Base-by-base conservation (phyloP, 2,113 vertebrate genomes). In the Lepisosteus osseus region DNA sequence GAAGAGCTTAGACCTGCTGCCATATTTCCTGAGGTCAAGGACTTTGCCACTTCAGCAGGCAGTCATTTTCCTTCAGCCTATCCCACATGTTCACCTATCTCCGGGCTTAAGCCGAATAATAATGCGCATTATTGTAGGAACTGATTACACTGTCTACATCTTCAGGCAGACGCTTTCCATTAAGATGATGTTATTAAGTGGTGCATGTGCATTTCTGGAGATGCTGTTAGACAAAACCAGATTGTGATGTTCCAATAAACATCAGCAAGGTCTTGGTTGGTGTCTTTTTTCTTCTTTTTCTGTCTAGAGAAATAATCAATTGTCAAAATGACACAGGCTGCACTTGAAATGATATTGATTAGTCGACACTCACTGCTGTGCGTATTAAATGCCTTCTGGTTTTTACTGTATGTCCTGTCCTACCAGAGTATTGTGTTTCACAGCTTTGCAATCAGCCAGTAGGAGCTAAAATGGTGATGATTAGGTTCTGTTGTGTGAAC, bases 11-110 rank as follows among this genome's bases (percentile, higher is more conserved):
- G 74, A 72, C 71, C 72, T 83, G 73, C 70, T 72, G 47, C 12
- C 12, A 70, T 77, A 79, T 44, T 80, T 78, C 71, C 76, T 71
- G 41, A 80, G 86, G 87, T 91, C 89, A 91, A 88, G 87, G 89
- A 82, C 83, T 83, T 66, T 11, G 75, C 74, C 79, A 80, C 42
- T 11, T n/a, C 64, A 14, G 41, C 42, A 3, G 64, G 4, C 6
- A 44, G 44, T 65, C 44, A 75, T 43, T 55, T 79, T 59, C 57
- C 74, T 41, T 55, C 67, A 59, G 54, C 51, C 68, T 73, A 2
- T 7, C 51, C 82, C 78, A 78, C 80, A 79, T 74, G 74, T 80
- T 77, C 82, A 86, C 87, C 88, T 86, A 88, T 86, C 88, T 80
- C 84, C 59, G 79, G 75, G 82, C 11, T 74, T 72, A 68, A 78